A percentile compares a stretch with the other conserved stretches of the same genome.
phyloP scores from a whole-genome alignment of 2,797 vertebrate genomes.

The Selene dorsalis region DNA sequence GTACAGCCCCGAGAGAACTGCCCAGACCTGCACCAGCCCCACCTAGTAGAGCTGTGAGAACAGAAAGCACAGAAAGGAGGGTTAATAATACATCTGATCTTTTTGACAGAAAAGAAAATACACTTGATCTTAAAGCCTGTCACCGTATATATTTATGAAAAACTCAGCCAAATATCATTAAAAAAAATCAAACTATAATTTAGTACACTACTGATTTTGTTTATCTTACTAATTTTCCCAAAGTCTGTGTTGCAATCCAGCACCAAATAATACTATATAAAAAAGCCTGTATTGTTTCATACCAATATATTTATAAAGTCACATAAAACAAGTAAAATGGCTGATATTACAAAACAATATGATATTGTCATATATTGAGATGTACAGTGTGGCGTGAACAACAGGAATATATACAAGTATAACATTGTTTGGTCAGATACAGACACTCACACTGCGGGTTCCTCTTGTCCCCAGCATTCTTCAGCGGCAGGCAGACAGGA shows the following conservation, averaged over 20 bases:
- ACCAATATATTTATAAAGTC: neutral
- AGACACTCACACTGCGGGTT: conserved; percentile 97
- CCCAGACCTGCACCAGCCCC: conserved; percentile 88
- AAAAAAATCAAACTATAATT: neutral
- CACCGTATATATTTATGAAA: neutral
- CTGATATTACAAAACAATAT: neutral
- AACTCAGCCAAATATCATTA: neutral
- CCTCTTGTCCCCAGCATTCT: conserved; percentile 99
- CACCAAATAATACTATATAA: neutral
- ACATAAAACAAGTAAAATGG: neutral
- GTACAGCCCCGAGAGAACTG: conserved; percentile 87
- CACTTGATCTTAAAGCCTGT: neutral
- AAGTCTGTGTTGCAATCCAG: neutral
- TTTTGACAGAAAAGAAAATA: fast-evolving
- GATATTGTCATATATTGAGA: neutral
- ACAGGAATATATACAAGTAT: conserved; percentile 5
- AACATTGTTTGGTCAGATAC: conserved; percentile 76
- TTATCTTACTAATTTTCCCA: neutral
- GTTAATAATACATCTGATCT: conserved; percentile 23
- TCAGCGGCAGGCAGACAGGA: conserved; percentile 97
- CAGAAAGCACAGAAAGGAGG: conserved; percentile 8
- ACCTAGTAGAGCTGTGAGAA: conserved; percentile 88
- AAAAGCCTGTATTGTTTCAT: no score
- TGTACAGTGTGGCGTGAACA: neutral
- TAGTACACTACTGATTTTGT: neutral